Evolutionary conservation across 2,888 invertebrate genomes (phyloP).

Genomic region (Stratiomys singularior): DNA sequence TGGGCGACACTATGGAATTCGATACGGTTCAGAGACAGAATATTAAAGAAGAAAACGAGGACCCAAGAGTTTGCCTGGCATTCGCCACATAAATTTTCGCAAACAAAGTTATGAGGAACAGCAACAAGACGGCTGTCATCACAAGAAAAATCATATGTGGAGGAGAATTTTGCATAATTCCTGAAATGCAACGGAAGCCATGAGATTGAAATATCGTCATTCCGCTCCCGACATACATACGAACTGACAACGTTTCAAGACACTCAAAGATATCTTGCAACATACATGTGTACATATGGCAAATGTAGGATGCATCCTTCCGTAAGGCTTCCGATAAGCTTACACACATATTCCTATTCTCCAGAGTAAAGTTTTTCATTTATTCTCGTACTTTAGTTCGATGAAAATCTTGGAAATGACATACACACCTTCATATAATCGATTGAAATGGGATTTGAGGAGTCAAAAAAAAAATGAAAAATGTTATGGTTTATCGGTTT

Average conservation of each 20-base stretch:
- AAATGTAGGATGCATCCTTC: slow-evolving; percentile 36
- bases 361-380: slow-evolving; percentile 11
- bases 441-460: neutral
- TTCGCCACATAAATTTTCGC: slow-evolving; percentile 45
- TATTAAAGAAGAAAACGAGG: too few relatives aligned
- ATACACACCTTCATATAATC: slow-evolving; percentile 34
- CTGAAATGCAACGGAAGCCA: slow-evolving; percentile 49
- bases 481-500: slow-evolving; percentile 38
- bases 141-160: slow-evolving; percentile 48
- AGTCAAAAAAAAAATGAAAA: slow-evolving; percentile 6
- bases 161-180: slow-evolving; percentile 49
- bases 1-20: too few relatives aligned
- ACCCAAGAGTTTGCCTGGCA: slow-evolving; percentile 29
- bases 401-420: slow-evolving; percentile 9
- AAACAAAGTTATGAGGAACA: slow-evolving; percentile 48
- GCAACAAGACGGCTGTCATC: slow-evolving; percentile 49
- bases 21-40: too few relatives aligned
- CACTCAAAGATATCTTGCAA: neutral
- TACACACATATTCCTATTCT: neutral
- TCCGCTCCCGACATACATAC: slow-evolving; percentile 22
- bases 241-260: slow-evolving; percentile 6
- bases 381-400: neutral
- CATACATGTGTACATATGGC: slow-evolving; percentile 15
- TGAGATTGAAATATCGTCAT: slow-evolving; percentile 50
- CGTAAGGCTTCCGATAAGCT: slow-evolving; percentile 35